Base-by-base conservation (phyloP, 2,113 vertebrate species). In the Limanda limanda region DNA sequence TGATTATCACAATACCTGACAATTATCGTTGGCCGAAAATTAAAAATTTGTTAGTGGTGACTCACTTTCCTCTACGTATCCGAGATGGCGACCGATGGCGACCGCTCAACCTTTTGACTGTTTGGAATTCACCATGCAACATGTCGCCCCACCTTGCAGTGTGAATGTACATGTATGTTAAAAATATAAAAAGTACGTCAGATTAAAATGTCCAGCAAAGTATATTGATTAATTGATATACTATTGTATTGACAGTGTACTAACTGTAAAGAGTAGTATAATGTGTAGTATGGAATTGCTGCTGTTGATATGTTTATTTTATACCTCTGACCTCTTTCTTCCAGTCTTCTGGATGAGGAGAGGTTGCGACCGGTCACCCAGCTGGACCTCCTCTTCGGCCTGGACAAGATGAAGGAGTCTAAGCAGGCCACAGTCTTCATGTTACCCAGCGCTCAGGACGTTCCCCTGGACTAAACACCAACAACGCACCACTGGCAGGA, bases 341-440 rank as follows among this genome's bases (percentile, higher is more conserved):
- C n/a, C 81, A 95, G 93, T 64, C 86, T 86, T 1, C 52, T 90
- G 61, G 89, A 90, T 18, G 88, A 94, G 78, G 90, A 92, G 17
- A 81, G 81, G 1, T 73, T 95, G 68, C 85, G 95, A 27, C 94
- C 95, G 0, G 88, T 95, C 35, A 94, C 95, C 14, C 95, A 96
- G 78, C 88, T 95, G 59, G 95, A 95, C 83, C 92, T 96, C 52
- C 86, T 95, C 48, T 93, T 96, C 4, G 94, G 94, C 42, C 82
- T 95, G 61, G 95, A 95, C 76, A 96, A 95, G 86, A 95, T 96
- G 95, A 93, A 82, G 63, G 94, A 95, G 45, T 93, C 95, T 3
- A 95, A 93, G 77, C 88, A 52, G 40, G 94, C 88, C 45, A 91
- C 93, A 7, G 83, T 48, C 27, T 69, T 56, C 23, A 72, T 78